Conservation (phyloP, 2,113 vertebrate species). For the Thamnaconus septentrionalis region DNA sequence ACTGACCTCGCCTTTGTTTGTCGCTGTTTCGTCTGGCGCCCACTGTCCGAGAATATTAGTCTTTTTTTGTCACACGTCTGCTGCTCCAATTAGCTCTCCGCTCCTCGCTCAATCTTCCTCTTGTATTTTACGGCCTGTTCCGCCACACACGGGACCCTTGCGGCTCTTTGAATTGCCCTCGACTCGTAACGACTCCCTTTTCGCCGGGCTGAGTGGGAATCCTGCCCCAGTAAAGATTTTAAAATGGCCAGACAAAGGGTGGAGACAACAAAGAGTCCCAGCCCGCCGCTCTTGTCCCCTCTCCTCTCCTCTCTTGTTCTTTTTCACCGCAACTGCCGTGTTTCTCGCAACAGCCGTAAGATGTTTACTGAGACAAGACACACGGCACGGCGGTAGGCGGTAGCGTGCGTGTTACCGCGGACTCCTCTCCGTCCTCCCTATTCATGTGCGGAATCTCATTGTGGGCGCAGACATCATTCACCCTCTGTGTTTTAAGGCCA, state of each 20-base stretch:
- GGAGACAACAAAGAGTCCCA: slow-evolving; percentile 56
- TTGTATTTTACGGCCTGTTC: background rate
- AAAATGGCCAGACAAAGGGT: slow-evolving; percentile 71
- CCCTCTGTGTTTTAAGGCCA: slow-evolving; percentile 71
- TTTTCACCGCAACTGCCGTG: slow-evolving; percentile 14
- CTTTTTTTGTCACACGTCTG: too few relatives aligned
- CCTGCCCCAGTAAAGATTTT: slow-evolving; percentile 74
- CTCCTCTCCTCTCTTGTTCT: slow-evolving; percentile 60
- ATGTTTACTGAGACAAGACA: slow-evolving; percentile 63
- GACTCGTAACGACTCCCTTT: slow-evolving; percentile 57
- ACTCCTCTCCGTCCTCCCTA: slow-evolving; percentile 66
- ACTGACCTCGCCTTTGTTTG: background rate
- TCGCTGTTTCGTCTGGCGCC: background rate
- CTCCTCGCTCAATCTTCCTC: slow-evolving; percentile 12
- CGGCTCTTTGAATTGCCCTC: slow-evolving; percentile 58
- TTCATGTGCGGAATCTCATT: slow-evolving; percentile 76
- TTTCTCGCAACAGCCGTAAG: slow-evolving; percentile 54
- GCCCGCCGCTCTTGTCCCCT: slow-evolving; percentile 44
- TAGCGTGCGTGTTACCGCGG: slow-evolving; percentile 63
- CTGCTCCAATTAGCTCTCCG: too few relatives aligned
- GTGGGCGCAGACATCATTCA: slow-evolving; percentile 72
- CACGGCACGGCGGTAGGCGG: slow-evolving; percentile 49
- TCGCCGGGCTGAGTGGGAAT: slow-evolving; percentile 63
- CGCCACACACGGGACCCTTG: slow-evolving; percentile 35
- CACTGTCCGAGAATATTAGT: too few relatives aligned